A percentile compares a stretch with the other conserved stretches of the same genome.
Conservation (phyloP, 2,113 vertebrate genomes). For the Catharus fuscescens region DNA sequence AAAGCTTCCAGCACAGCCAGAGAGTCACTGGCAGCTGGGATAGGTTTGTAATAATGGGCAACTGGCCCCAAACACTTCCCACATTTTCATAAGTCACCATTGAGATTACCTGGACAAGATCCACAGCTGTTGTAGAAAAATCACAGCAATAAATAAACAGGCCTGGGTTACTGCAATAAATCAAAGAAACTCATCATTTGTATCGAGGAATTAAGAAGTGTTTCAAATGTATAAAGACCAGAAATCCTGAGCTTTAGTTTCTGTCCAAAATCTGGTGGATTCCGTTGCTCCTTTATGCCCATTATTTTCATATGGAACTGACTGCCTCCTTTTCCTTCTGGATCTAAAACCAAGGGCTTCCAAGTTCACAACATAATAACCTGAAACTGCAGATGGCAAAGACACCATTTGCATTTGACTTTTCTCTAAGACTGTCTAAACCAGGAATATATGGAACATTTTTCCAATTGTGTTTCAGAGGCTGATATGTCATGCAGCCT, state of each 20-base stretch:
- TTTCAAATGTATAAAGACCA: not conserved
- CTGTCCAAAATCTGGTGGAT: not conserved
- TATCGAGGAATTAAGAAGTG: not conserved
- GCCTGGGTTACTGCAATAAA: slow-evolving; percentile 85
- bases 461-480: not conserved
- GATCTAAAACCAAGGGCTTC: not conserved
- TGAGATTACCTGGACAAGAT: slow-evolving; percentile 88
- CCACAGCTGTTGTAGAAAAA: slow-evolving; percentile 91
- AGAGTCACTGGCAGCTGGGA: not conserved
- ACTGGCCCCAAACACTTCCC: not conserved
- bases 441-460: not conserved
- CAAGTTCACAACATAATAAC: not conserved
- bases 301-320: not conserved
- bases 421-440: not conserved
- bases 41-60: not conserved
- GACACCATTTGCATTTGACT: not conserved
- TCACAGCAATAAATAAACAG: slow-evolving; percentile 97
- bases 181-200: not conserved
- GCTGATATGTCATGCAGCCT: not conserved
- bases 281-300: not conserved
- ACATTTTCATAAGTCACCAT: fast-evolving
- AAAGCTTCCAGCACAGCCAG: not conserved
- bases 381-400: not conserved
- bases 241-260: not conserved
- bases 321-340: not conserved